phyloP scores from a whole-genome alignment of 2,888 invertebrate genomes.

The Xanthorhoe spadicearia region DNA sequence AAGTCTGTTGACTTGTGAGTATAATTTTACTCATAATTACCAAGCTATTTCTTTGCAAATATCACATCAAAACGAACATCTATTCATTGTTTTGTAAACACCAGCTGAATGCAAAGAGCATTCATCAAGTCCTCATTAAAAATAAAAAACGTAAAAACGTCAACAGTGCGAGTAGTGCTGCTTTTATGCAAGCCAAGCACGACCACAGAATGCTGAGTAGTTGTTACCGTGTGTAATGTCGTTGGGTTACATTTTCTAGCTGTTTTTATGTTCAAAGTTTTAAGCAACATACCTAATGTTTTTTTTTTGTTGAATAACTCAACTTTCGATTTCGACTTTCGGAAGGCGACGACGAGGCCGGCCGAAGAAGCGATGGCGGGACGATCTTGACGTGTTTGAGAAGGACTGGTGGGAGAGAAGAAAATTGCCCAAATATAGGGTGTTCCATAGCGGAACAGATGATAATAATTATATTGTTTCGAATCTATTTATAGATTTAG shows the following conservation, averaged over 20 bases:
- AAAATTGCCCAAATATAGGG: too few species aligned
- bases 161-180: slow-evolving; percentile 23
- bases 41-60: background rate
- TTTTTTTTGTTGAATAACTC: background rate
- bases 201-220: slow-evolving; percentile 7
- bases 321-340: too few species aligned
- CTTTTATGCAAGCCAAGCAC: slow-evolving; percentile 25
- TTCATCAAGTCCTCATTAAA: slow-evolving; percentile 30
- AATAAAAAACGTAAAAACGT: slow-evolving; percentile 22
- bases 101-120: slow-evolving; percentile 22
- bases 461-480: too few species aligned
- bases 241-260: slow-evolving; percentile 13
- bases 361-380: too few species aligned
- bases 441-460: too few species aligned
- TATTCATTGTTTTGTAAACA: slow-evolving; percentile 19
- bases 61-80: slow-evolving; percentile 7
- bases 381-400: too few species aligned
- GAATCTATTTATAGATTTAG: too few species aligned
- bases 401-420: too few species aligned
- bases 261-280: slow-evolving; percentile 11
- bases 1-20: too few species aligned
- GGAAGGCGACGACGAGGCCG: too few species aligned
- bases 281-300: background rate
- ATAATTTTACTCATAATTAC: background rate
- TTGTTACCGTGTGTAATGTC: slow-evolving; percentile 11